Evolutionary conservation across 1,140 invertebrate species (phyloP).

Genomic region (Rhagoletis pomonella): DNA sequence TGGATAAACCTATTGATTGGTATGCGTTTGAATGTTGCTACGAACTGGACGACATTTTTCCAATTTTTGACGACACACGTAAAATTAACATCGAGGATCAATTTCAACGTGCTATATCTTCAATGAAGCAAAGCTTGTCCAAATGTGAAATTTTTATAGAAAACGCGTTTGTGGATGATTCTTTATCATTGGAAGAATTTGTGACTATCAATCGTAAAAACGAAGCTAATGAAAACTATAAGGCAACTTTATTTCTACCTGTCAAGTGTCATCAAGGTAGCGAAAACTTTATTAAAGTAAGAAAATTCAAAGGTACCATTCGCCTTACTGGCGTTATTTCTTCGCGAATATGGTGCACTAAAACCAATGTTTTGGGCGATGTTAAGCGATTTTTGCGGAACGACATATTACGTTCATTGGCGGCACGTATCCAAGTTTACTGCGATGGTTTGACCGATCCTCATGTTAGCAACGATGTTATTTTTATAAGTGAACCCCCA

Average conservation of each 20-base stretch:
- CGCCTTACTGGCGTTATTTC: slow-evolving; percentile 66
- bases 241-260: slow-evolving; percentile 66
- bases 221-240: slow-evolving; percentile 59
- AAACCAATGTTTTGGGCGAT: slow-evolving; percentile 66
- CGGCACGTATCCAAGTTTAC: slow-evolving; percentile 71
- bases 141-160: slow-evolving; percentile 70
- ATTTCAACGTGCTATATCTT: slow-evolving; percentile 66
- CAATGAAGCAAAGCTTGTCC: slow-evolving; percentile 64
- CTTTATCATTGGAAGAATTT: slow-evolving; percentile 65
- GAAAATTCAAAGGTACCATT: slow-evolving; percentile 66
- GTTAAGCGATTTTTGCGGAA: slow-evolving; percentile 69
- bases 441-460: slow-evolving; percentile 71
- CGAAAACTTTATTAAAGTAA: slow-evolving; percentile 61
- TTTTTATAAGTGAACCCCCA: slow-evolving; percentile 70
- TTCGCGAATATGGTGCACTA: slow-evolving; percentile 67
- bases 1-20: slow-evolving; percentile 71
- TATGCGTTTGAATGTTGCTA: slow-evolving; percentile 68
- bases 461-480: slow-evolving; percentile 63
- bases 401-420: slow-evolving; percentile 70
- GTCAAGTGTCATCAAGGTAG: slow-evolving; percentile 64
- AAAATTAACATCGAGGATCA: slow-evolving; percentile 71
- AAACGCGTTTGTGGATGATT: slow-evolving; percentile 67
- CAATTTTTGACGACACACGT: slow-evolving; percentile 62
- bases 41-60: slow-evolving; percentile 69
- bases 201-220: slow-evolving; percentile 64